Percentiles rank a stretch among this genome's conserved stretches.
Evolutionary conservation across 2,888 invertebrate genomes (phyloP).

Genomic region (Sipha maydis): DNA sequence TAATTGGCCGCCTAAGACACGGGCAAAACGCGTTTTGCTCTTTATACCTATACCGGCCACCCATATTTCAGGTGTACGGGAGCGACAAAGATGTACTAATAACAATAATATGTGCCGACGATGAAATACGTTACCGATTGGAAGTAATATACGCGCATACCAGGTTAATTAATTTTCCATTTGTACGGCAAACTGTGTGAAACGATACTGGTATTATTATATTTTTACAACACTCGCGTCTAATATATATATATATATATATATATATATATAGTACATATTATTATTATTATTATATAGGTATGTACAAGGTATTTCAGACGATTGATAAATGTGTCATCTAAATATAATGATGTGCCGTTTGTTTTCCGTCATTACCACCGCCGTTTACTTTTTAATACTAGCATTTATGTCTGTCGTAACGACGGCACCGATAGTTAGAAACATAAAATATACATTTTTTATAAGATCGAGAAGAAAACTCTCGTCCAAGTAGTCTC

Average conservation of each 20-base stretch:
- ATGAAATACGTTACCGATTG: slow-evolving; percentile 27
- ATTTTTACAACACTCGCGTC: background rate
- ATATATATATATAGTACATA: too few relatives aligned
- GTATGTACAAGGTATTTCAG: background rate
- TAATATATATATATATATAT: background rate
- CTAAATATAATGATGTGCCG: background rate
- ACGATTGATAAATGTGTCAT: slow-evolving; percentile 19
- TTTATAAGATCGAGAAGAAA: too few relatives aligned
- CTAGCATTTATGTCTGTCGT: too few relatives aligned
- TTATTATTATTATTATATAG: background rate
- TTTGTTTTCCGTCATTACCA: background rate
- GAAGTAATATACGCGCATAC: slow-evolving; percentile 10
- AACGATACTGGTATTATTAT: background rate
- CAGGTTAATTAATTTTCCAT: slow-evolving; percentile 52
- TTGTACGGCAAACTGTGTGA: slow-evolving; percentile 37
- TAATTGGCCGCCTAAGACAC: slow-evolving; percentile 5
- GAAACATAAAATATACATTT: too few relatives aligned
- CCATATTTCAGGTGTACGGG: background rate
- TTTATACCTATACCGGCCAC: background rate
- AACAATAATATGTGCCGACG: background rate
- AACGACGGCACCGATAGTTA: too few relatives aligned
- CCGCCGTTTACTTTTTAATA: background rate
- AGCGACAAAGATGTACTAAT: background rate
- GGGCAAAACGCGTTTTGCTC: background rate
- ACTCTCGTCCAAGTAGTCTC: too few relatives aligned